A percentile compares a stretch with the other conserved stretches of the same genome.
Evolutionary conservation across 2,797 vertebrate species (phyloP).

Genomic region (Apogon talboti): DNA sequence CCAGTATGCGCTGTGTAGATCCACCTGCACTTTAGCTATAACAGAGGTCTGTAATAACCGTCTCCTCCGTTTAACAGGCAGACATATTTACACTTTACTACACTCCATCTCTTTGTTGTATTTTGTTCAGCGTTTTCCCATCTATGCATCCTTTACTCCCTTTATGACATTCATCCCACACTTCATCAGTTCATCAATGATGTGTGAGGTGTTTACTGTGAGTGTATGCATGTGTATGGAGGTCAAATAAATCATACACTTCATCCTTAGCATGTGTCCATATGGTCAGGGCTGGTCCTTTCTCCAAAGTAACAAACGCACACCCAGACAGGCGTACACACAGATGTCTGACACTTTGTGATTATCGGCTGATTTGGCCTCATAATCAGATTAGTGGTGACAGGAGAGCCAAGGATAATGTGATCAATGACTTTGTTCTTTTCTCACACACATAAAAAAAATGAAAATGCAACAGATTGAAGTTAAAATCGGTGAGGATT

Average conservation of each 20-base stretch:
- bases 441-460: constrained; percentile 27
- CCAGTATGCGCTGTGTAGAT: not conserved
- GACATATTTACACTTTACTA: not conserved
- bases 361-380: constrained; percentile 64
- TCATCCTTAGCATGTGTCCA: constrained; percentile 32
- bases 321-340: constrained; percentile 3
- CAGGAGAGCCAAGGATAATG: constrained; percentile 62
- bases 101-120: not conserved
- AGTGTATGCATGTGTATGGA: not conserved
- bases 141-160: not conserved
- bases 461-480: constrained; percentile 72
- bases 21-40: constrained; percentile 5
- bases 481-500: constrained; percentile 73
- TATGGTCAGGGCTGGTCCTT: constrained; percentile 33
- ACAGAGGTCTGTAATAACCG: not conserved
- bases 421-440: constrained; percentile 44
- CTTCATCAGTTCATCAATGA: constrained; percentile 27
- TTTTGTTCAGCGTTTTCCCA: not conserved
- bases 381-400: constrained; percentile 76
- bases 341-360: constrained; percentile 67
- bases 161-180: constrained; percentile 8
- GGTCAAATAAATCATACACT: constrained; percentile 39
- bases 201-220: constrained; percentile 24
- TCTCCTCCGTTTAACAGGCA: constrained; percentile 1
- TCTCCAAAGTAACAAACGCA: constrained; percentile 28